Evolutionary conservation across 2,797 vertebrate species (phyloP).

Genomic region (Choloepus didactylus): DNA sequence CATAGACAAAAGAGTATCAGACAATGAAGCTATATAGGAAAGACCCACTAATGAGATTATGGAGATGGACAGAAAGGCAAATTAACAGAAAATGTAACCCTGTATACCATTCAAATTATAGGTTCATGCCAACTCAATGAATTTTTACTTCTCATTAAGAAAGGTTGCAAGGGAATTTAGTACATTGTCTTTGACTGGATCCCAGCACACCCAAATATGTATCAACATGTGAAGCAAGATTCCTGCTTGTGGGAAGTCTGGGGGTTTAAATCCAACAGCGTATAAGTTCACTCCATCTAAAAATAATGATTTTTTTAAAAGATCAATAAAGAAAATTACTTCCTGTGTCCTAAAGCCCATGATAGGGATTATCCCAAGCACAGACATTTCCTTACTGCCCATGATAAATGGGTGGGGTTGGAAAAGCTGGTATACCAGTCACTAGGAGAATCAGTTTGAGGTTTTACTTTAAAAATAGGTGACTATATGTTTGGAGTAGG

Average conservation of each 20-base stretch:
- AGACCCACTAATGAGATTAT: conserved; percentile 22
- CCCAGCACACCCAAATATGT: background rate
- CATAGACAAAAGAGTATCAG: background rate
- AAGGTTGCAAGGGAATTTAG: background rate
- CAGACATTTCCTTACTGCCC: background rate
- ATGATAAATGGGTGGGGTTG: background rate
- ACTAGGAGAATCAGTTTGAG: background rate
- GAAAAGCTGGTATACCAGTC: background rate
- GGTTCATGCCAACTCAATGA: background rate
- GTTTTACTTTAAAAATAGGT: conserved; percentile 41
- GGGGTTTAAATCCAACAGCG: background rate
- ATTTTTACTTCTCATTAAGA: background rate
- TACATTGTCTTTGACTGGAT: background rate
- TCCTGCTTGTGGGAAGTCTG: background rate
- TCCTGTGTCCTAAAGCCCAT: background rate
- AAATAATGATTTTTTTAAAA: background rate
- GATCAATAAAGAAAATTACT: background rate
- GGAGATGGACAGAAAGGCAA: conserved; percentile 27
- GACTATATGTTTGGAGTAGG: background rate
- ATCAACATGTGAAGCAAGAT: background rate
- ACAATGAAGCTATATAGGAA: background rate
- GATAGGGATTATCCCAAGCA: background rate
- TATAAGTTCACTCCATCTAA: background rate
- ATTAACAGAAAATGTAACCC: conserved; percentile 50
- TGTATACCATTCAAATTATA: conserved; percentile 3